Percentiles rank a stretch among this genome's conserved stretches.
Conservation (phyloP, 1,140 invertebrate genomes). For the Bombus haemorrhoidalis region DNA sequence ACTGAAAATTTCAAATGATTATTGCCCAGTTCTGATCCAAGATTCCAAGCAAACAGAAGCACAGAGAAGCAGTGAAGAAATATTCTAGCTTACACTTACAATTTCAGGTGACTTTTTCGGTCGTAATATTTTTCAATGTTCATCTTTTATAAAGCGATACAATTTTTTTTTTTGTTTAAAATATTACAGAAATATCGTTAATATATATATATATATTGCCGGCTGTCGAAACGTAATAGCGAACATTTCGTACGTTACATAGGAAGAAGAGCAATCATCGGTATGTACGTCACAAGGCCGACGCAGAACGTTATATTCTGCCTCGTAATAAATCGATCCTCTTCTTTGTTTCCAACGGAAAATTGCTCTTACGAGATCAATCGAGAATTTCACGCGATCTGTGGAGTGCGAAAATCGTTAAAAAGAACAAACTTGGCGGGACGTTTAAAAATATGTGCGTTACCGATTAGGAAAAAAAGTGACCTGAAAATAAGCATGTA, state of each 20-base stretch:
- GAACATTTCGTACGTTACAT: conserved; percentile 5
- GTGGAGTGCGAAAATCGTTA: conserved; percentile 19
- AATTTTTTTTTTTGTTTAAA: too few species aligned
- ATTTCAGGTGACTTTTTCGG: conserved; percentile 45
- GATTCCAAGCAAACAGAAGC: neutral
- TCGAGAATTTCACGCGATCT: conserved; percentile 17
- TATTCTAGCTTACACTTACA: conserved; percentile 41
- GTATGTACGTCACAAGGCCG: conserved; percentile 6
- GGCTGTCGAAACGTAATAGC: too few species aligned
- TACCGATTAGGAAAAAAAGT: conserved; percentile 19
- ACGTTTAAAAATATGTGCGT: conserved; percentile 2
- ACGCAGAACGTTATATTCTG: neutral
- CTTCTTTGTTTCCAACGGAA: conserved; percentile 8
- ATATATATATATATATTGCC: neutral
- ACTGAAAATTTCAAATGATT: neutral
- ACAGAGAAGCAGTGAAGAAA: conserved; percentile 17
- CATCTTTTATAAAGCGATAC: neutral
- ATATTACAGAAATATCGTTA: neutral
- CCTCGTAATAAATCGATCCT: conserved; percentile 21
- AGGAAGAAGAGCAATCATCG: conserved; percentile 8
- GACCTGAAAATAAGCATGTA: conserved; percentile 46
- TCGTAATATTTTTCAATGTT: neutral
- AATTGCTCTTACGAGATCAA: neutral
- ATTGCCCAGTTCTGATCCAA: neutral
- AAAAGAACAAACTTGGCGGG: neutral